Conservation (phyloP, 2,113 vertebrate species). For the Paradoxurus hermaphroditus region DNA sequence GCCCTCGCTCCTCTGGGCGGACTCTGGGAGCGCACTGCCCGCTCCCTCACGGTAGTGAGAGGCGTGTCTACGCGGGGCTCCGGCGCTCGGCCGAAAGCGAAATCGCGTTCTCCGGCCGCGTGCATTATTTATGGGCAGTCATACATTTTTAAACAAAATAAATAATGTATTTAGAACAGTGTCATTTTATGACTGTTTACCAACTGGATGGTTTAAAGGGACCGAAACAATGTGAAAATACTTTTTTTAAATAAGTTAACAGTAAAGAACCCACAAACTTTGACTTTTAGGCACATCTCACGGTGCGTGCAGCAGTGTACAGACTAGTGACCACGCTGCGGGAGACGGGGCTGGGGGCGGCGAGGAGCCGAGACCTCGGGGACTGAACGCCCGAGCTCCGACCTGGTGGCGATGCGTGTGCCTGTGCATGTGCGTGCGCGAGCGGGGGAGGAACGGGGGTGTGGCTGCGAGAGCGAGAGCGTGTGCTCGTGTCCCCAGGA, state of each 20-base stretch:
- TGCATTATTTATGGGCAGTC: conserved; percentile 54
- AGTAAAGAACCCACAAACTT: not conserved
- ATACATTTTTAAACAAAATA: conserved; percentile 61
- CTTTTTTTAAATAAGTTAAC: not conserved
- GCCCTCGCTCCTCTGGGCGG: accelerated
- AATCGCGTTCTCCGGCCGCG: not conserved
- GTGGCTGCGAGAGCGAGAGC: accelerated
- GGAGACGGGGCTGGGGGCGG: too few species aligned
- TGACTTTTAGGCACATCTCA: not conserved
- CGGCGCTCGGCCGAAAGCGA: not conserved
- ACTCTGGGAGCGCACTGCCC: accelerated
- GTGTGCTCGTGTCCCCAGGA: accelerated
- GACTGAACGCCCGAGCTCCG: too few species aligned
- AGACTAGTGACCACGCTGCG: not conserved
- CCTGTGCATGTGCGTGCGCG: accelerated
- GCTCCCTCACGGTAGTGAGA: accelerated
- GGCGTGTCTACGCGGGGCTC: accelerated
- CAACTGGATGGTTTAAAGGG: not conserved
- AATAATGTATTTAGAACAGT: conserved; percentile 51
- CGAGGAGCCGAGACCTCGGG: not conserved
- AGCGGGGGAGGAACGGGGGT: accelerated
- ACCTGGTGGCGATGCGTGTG: accelerated
- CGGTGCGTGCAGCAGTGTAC: accelerated
- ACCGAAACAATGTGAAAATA: not conserved
- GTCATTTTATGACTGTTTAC: not conserved